Percentiles rank a stretch among this genome's conserved stretches.
These are phyloP conservation scores for Acrocephalus kingi DNA, from an alignment of 2,113 vertebrate genomes.

Conservation along the genomic window DNA sequence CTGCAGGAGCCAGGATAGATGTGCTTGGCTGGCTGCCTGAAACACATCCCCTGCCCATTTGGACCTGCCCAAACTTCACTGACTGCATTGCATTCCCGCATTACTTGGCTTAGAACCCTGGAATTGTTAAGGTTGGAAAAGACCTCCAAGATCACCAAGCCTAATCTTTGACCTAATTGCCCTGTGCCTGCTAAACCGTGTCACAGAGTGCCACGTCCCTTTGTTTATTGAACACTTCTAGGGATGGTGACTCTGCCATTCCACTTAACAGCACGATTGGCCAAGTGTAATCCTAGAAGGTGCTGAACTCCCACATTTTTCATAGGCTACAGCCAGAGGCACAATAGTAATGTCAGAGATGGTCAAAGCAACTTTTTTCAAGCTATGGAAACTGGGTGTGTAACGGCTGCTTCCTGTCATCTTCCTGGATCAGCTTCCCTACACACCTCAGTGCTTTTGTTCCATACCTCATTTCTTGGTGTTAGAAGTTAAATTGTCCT, in stretches of 20 bases:
- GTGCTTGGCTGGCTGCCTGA: background rate
- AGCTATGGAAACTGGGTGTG: background rate
- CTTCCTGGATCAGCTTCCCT: background rate
- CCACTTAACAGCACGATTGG: fast-evolving
- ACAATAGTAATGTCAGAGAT: background rate
- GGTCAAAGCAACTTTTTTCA: background rate
- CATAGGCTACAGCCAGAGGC: background rate
- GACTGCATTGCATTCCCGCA: background rate
- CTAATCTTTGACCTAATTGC: background rate
- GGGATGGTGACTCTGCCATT: background rate
- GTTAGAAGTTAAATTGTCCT: background rate
- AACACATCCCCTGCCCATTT: background rate
- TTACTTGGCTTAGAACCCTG: background rate
- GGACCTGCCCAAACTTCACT: background rate
- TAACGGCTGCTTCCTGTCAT: background rate
- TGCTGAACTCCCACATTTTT: background rate
- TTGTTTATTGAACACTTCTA: background rate
- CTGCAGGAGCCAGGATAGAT: background rate
- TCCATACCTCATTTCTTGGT: background rate
- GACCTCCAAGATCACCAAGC: background rate
- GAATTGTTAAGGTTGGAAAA: background rate
- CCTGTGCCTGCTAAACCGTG: background rate
- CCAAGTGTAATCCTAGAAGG: background rate
- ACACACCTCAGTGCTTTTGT: background rate
- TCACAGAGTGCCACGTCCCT: background rate